Evolutionary conservation across 2,113 vertebrate species (phyloP).

Genomic region (Melanotaenia duboulayi): DNA sequence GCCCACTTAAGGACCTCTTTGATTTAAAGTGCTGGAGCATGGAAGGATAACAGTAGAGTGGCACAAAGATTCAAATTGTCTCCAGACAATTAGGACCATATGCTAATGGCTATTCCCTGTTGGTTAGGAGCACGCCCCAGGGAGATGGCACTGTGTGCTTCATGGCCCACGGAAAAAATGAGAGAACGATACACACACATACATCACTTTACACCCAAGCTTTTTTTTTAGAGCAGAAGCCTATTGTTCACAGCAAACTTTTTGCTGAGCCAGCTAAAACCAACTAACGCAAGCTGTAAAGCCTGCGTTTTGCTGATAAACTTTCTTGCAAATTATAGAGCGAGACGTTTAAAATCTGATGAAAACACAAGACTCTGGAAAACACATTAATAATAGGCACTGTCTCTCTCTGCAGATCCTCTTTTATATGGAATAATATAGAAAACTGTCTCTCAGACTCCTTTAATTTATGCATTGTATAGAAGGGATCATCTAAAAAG

Average conservation of each 20-base stretch:
- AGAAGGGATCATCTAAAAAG: conserved; percentile 18
- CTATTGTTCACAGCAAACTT: conserved; percentile 65
- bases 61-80: conserved; percentile 83
- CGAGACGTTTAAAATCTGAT: conserved; percentile 71
- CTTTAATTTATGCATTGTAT: not conserved
- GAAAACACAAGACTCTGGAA: conserved; percentile 48
- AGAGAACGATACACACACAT: conserved; percentile 54
- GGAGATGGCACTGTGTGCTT: conserved; percentile 67
- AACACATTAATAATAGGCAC: conserved; percentile 47
- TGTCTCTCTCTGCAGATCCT: conserved; percentile 17
- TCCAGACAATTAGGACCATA: conserved; percentile 78
- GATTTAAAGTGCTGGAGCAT: conserved; percentile 77
- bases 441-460: conserved; percentile 13
- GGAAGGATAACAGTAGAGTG: conserved; percentile 78
- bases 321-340: conserved; percentile 64
- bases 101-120: conserved; percentile 81
- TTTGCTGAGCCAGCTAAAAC: conserved; percentile 75
- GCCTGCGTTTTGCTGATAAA: conserved; percentile 77
- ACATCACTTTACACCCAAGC: conserved; percentile 65
- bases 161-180: conserved; percentile 50
- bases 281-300: conserved; percentile 46
- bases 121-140: conserved; percentile 70
- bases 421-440: conserved; percentile 28
- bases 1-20: conserved; percentile 79
- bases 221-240: conserved; percentile 62